Evolutionary conservation across 2,888 invertebrate genomes (phyloP).

Genomic region (Furcula furcula): DNA sequence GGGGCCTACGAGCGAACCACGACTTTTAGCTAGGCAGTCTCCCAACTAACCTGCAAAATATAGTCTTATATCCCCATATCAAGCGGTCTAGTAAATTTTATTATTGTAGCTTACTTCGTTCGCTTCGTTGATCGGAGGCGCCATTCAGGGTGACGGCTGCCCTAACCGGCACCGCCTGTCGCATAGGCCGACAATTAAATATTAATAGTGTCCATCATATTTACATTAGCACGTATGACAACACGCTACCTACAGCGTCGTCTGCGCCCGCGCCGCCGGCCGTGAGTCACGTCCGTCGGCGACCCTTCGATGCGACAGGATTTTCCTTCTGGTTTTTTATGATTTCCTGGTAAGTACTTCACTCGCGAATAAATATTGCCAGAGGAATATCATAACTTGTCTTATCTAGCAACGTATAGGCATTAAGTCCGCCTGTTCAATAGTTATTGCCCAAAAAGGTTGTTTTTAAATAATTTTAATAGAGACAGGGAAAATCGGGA

Average conservation of each 20-base stretch:
- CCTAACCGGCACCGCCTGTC: not conserved
- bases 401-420: too few species aligned
- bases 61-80: too few species aligned
- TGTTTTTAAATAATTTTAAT: too few species aligned
- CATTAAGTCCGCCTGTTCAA: too few species aligned
- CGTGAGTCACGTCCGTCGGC: slow-evolving; percentile 28
- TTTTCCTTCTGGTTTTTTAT: slow-evolving; percentile 51
- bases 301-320: slow-evolving; percentile 29
- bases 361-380: too few species aligned
- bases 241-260: slow-evolving; percentile 18
- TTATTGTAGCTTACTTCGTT: not conserved
- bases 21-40: too few species aligned
- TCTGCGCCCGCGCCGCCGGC: slow-evolving; percentile 1
- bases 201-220: slow-evolving; percentile 14
- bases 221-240: slow-evolving; percentile 14
- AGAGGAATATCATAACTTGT: too few species aligned
- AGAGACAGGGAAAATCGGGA: too few species aligned
- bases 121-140: not conserved
- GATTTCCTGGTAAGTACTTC: slow-evolving; percentile 39
- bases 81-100: too few species aligned
- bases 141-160: not conserved
- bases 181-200: slow-evolving; percentile 13
- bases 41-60: too few species aligned
- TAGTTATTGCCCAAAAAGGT: too few species aligned
- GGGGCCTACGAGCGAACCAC: too few species aligned